Percentiles rank a stretch among this genome's conserved stretches.
phyloP scores from a whole-genome alignment of 2,797 vertebrate genomes.

The Catostomus latipinnis region DNA sequence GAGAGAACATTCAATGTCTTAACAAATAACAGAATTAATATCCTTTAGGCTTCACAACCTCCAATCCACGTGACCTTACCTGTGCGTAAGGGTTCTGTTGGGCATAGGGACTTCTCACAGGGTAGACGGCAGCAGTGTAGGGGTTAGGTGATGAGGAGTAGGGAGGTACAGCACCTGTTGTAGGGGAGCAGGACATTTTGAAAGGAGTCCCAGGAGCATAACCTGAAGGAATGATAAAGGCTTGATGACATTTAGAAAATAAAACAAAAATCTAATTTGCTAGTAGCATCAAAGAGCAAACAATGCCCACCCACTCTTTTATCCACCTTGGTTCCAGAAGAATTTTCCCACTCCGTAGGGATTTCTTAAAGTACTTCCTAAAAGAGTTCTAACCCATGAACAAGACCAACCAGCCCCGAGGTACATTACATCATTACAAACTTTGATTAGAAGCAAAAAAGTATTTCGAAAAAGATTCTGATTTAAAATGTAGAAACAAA shows the following conservation, averaged over 20 bases:
- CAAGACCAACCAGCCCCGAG: no score
- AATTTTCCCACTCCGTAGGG: no score
- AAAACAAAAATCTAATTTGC: background rate
- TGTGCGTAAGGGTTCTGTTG: conserved; percentile 97
- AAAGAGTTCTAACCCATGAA: no score
- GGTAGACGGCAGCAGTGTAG: conserved; percentile 91
- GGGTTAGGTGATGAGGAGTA: conserved; percentile 94
- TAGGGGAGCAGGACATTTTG: conserved; percentile 97
- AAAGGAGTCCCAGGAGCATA: conserved; percentile 94
- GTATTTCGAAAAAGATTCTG: no score
- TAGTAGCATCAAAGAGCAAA: no score
- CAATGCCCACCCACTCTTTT: background rate
- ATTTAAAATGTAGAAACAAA: no score
- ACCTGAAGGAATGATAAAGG: conserved; percentile 74
- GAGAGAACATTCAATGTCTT: conserved; percentile 67
- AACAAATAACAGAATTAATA: background rate
- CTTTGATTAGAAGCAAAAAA: no score
- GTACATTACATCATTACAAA: no score
- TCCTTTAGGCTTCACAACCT: background rate
- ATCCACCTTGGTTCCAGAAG: no score
- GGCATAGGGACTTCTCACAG: conserved; percentile 93
- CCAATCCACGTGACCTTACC: conserved; percentile 70
- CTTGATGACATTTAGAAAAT: background rate
- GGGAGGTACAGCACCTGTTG: conserved; percentile 89
- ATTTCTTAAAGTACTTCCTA: no score